phyloP scores from a whole-genome alignment of 2,888 invertebrate species.

The Unio pictorum region DNA sequence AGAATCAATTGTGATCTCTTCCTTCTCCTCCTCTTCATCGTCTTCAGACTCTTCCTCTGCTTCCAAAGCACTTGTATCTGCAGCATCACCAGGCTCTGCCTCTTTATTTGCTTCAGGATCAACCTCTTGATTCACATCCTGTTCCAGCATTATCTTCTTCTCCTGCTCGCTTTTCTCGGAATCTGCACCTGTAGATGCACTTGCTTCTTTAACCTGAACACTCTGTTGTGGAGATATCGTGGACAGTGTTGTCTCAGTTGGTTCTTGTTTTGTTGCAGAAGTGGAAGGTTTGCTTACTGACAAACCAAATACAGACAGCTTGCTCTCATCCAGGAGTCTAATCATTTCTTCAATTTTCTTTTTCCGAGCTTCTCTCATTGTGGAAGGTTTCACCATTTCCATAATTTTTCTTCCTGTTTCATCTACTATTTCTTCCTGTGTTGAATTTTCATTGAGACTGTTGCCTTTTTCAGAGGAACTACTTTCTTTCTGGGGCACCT shows the following conservation, averaged over 20 bases:
- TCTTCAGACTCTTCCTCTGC: slow-evolving; percentile 17
- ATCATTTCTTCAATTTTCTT: slow-evolving; percentile 37
- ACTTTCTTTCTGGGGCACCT: slow-evolving; percentile 1
- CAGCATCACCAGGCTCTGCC: slow-evolving; percentile 1
- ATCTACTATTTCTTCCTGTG: slow-evolving; percentile 6
- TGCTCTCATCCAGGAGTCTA: slow-evolving; percentile 26
- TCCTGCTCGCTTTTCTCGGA: background rate
- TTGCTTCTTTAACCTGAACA: too few relatives aligned
- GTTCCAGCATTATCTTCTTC: slow-evolving; percentile 12
- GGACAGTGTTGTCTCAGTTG: too few relatives aligned
- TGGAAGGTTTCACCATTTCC: slow-evolving; percentile 16
- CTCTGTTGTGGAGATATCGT: too few relatives aligned
- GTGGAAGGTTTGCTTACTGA: too few relatives aligned
- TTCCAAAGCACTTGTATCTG: slow-evolving; percentile 3
- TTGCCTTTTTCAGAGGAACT: background rate
- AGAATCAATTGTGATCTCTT: slow-evolving; percentile 15
- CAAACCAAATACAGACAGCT: slow-evolving; percentile 16
- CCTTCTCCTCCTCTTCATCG: slow-evolving; percentile 15
- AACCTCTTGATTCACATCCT: slow-evolving; percentile 1
- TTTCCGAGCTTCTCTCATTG: slow-evolving; percentile 26
- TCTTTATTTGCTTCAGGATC: slow-evolving; percentile 12
- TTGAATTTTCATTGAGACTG: slow-evolving; percentile 11
- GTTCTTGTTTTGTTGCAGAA: too few relatives aligned
- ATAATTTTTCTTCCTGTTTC: slow-evolving; percentile 1
- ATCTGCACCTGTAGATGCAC: background rate